These are phyloP conservation scores for Cyclargus thomasi DNA, from an alignment of 1,140 invertebrate genomes.

Conservation along the genomic window DNA sequence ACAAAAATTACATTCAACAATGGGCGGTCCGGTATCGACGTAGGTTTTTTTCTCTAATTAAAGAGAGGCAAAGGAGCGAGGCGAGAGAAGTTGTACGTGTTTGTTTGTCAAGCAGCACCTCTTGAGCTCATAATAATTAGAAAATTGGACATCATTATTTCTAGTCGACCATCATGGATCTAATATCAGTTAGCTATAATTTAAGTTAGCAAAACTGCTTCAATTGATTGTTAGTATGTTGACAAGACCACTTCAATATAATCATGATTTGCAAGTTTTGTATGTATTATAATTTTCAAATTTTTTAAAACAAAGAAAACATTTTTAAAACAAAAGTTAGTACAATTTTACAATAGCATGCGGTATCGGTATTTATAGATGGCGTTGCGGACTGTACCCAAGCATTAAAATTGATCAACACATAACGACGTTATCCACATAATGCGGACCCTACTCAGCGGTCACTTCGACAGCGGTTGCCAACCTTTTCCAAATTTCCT, in stretches of 20 bases:
- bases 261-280: not conserved
- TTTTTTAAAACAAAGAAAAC: no score
- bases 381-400: slow-evolving; percentile 18
- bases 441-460: slow-evolving; percentile 71
- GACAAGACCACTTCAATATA: not conserved
- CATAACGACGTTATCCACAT: slow-evolving; percentile 72
- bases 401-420: slow-evolving; percentile 74
- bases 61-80: slow-evolving; percentile 4
- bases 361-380: slow-evolving; percentile 2
- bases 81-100: not conserved
- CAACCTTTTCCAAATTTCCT: slow-evolving; percentile 53
- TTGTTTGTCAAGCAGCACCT: not conserved
- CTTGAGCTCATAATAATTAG: not conserved
- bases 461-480: slow-evolving; percentile 70
- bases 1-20: no score
- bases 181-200: no score
- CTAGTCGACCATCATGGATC: not conserved
- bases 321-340: not conserved
- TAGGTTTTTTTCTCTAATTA: not conserved
- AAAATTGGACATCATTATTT: not conserved
- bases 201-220: no score
- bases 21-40: not conserved
- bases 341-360: not conserved
- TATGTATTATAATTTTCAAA: no score
- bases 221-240: no score